A percentile compares a stretch with the other conserved stretches of the same genome.
These are phyloP conservation scores for Lophura swinhoii DNA, from an alignment of 2,797 vertebrate genomes.

Conservation along the genomic window DNA sequence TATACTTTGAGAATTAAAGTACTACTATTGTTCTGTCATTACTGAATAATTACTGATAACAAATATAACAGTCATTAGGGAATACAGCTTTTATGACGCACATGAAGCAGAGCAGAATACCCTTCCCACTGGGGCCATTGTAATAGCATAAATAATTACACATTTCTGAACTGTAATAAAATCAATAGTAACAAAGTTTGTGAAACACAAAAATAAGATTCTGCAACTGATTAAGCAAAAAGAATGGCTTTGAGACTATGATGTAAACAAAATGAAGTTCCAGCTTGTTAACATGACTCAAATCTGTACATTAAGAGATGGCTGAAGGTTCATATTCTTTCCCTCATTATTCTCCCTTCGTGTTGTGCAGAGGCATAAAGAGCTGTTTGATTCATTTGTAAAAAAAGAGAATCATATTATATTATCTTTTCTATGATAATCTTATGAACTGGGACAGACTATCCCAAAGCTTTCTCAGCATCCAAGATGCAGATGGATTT, in stretches of 20 bases:
- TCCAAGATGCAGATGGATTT: neutral
- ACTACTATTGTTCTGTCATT: neutral
- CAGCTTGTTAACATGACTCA: neutral
- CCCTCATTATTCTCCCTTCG: neutral
- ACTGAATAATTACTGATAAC: constrained; percentile 16
- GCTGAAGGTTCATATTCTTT: neutral
- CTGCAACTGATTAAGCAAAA: constrained; percentile 12
- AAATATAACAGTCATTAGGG: neutral
- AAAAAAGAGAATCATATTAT: neutral
- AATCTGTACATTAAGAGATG: neutral
- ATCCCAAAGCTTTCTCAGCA: neutral
- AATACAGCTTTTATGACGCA: neutral
- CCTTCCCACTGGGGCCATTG: neutral
- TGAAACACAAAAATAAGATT: constrained; percentile 6
- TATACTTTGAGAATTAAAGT: neutral
- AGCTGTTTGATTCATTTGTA: neutral
- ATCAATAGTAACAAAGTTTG: neutral
- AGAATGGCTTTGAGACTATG: neutral
- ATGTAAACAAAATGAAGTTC: neutral
- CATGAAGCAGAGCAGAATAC: neutral
- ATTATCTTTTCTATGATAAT: neutral
- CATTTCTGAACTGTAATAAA: constrained; percentile 29
- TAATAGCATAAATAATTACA: constrained; percentile 18
- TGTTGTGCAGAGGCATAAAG: neutral
- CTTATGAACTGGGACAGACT: neutral